Base-by-base conservation (phyloP, 2,888 invertebrate genomes). In the Seira musarum region DNA sequence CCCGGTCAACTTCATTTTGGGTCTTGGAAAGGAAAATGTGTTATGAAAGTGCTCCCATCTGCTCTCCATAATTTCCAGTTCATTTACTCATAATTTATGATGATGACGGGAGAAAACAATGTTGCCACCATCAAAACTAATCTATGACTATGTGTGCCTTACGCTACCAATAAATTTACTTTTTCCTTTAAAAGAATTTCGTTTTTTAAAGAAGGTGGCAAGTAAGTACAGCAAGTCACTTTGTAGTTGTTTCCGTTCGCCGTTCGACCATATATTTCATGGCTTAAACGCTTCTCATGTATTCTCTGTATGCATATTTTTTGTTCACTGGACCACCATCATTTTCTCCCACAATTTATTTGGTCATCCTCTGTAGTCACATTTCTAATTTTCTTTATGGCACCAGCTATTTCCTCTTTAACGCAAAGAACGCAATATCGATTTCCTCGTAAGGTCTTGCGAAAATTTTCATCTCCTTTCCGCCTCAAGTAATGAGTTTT, bases 191-290 rank as follows among this genome's bases (percentile, higher is more conserved):
- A 30, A 30, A 30, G 8, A 30, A 30, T 30, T 30, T 30, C n/a
- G n/a, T 40, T 30, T 30, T 30, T 30, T 2, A 2, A 30, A 2
- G 30, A 60, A 71, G 78, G 63, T 66, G 61, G 70, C 77, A 65
- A 30, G 70, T 70, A 65, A 30, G 53, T 53, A n/a, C 13, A 17
- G 15, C 53, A 53, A 78, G 71, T 67, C 71, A 66, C 71, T 78
- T 78, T 66, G 70, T 72, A 60, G 61, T 30, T n/a, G 46, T 61
- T 66, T 67, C 49, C n/a, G n/a, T n/a, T 19, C 60, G 46, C 40
- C 67, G 30, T 30, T 30, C 30, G 3, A 8, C 30, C 8, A 30
- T 30, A 72, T 71, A 78, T 72, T 78, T 63, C 72, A 71, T 63
- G 72, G 67, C 78, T 78, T 72, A 68, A 68, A 72, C 30, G 71